Base-by-base conservation (phyloP, 2,797 vertebrate genomes). In the Crocodylus rhombifer region DNA sequence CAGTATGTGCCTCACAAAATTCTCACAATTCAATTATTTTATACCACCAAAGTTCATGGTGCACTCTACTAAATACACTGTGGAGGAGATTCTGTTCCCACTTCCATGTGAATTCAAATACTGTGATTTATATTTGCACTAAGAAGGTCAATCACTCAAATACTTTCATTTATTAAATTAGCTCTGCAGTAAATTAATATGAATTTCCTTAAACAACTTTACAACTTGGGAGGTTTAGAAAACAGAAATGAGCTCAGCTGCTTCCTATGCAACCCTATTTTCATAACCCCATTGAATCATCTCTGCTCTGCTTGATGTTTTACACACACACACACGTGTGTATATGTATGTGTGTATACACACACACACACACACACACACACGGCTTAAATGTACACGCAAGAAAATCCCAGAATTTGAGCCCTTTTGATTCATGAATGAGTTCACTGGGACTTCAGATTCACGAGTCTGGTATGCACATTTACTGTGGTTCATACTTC, bases 91-190 rank as follows among this genome's bases (percentile, higher is more conserved):
- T 87, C 51, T 80, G 84, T 89, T 95, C 60, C 61, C 42, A n/a
- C 28, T 73, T 83, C 87, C 84, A 86, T 93, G 80, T 90, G 92
- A 97, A 91, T 90, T 95, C 86, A 94, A 91, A 75, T 89, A 73
- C n/a, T 8, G 55, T 77, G 74, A 96, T 97, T 97, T 95, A 95
- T 97, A 95, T 97, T 97, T 97, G 84, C 60, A 94, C 58, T 83
- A 93, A 83, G 91, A 97, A 97, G 96, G 91, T 97, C 97, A 98
- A 82, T 89, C 94, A 76, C 92, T 97, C 94, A 96, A 96, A 98
- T 97, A 94, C 88, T 97, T 97, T 91, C 97, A 97, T 97, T 97
- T 97, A 97, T 97, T 98, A 96, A 98, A 97, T 98, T 97, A 98
- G 91, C 95, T 97, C 85, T 91, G 94, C 91, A 97, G 95, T 97